phyloP scores from a whole-genome alignment of 2,888 invertebrate genomes.

The Lymantria monacha region DNA sequence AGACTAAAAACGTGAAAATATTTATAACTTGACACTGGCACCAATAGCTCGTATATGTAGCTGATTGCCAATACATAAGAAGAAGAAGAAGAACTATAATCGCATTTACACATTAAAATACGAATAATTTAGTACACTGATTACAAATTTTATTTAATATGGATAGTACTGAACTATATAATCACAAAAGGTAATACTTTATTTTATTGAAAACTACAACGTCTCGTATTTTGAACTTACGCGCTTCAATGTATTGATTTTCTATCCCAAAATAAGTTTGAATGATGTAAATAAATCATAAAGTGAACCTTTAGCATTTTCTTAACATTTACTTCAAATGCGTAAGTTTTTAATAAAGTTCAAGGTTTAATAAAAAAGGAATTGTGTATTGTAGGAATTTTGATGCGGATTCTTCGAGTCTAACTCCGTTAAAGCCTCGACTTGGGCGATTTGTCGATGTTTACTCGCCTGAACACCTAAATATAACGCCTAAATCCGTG shows the following conservation, averaged over 20 bases:
- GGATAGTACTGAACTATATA: conserved; percentile 44
- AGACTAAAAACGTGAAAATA: no score
- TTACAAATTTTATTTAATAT: conserved; percentile 29
- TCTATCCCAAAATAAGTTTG: conserved; percentile 72
- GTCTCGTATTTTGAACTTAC: conserved; percentile 65
- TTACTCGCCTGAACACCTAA: conserved; percentile 77
- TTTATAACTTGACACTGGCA: no score
- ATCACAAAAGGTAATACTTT: conserved; percentile 49
- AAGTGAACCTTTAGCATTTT: conserved; percentile 55
- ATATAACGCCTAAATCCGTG: conserved; percentile 71
- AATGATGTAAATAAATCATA: conserved; percentile 80
- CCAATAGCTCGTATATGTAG: no score
- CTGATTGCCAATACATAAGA: no score
- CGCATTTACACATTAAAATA: no score
- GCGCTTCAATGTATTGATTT: conserved; percentile 79
- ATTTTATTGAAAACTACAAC: not conserved
- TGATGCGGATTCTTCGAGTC: conserved; percentile 45
- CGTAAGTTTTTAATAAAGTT: conserved; percentile 12
- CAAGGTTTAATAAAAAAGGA: conserved; percentile 21
- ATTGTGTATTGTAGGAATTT: conserved; percentile 42
- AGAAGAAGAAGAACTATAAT: no score
- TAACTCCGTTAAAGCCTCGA: conserved; percentile 65
- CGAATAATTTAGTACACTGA: not conserved
- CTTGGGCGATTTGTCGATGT: conserved; percentile 69
- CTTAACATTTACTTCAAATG: conserved; percentile 37